These are phyloP conservation scores for Noturus placidus DNA, from an alignment of 2,113 vertebrate genomes.

Conservation along the genomic window DNA sequence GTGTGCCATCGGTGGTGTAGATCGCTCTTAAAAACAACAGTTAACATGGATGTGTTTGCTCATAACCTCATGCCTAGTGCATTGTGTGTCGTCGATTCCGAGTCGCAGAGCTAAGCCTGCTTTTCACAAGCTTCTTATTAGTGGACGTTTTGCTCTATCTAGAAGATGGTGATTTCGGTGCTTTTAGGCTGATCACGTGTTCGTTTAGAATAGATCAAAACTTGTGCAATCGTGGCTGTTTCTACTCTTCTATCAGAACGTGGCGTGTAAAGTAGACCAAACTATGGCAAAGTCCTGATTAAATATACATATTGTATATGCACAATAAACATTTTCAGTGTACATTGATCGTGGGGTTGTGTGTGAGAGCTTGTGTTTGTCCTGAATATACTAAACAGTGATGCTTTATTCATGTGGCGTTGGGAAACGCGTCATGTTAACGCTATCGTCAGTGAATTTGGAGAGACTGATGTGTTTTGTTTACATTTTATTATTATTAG, in stretches of 20 bases:
- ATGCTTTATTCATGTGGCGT: neutral
- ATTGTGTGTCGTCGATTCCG: neutral
- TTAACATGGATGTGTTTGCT: constrained; percentile 28
- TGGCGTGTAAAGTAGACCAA: constrained; percentile 60
- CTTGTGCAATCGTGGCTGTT: constrained; percentile 59
- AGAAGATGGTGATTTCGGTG: constrained; percentile 9
- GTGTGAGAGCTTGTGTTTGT: neutral
- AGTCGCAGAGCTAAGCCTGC: constrained; percentile 8
- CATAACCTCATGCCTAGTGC: constrained; percentile 35
- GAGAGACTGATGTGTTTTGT: neutral
- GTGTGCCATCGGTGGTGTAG: constrained; percentile 40
- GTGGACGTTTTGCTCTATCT: constrained; percentile 25
- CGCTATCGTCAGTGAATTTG: neutral
- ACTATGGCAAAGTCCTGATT: constrained; percentile 54
- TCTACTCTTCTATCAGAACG: constrained; percentile 59
- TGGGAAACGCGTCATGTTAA: neutral
- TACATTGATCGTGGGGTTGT: neutral
- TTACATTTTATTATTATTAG: too few relatives aligned
- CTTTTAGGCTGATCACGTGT: constrained; percentile 35
- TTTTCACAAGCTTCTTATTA: constrained; percentile 38
- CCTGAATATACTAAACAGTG: neutral
- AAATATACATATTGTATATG: constrained; percentile 53
- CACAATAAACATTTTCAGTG: constrained; percentile 63
- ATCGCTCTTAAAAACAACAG: constrained; percentile 19
- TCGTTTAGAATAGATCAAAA: constrained; percentile 54